Evolutionary conservation across 2,888 invertebrate species (phyloP), one percentile per base, ranked within the genome.

Genomic region (Netelia melanura): DNA sequence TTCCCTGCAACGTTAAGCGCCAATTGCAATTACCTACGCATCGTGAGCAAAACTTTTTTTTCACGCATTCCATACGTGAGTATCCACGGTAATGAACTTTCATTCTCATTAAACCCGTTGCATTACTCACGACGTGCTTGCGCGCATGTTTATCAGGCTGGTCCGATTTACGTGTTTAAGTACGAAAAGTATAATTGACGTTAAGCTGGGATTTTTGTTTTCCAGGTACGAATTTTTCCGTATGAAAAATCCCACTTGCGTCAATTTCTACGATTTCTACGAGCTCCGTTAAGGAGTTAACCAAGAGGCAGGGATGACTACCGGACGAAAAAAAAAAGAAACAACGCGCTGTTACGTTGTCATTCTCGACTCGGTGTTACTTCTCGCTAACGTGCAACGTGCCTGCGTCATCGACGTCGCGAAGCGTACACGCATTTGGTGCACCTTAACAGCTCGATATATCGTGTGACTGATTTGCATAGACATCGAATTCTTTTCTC

Each of bases 51-150:
- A 77, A 38, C 61, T 43, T 48, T 48, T 9, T 58, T 68, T 75
- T 70, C 54, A 52, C 44, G 68, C 75, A 65, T 62, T 25, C 30
- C 38, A 6, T 17, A 44, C 56, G 43, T 52, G 30, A 71, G 65
- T 83, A 75, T 75, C 80, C 58, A 52, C 75, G 56, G 25, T 65
- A 70, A 80, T 80, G 58, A 71, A 80, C 62, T 70, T 62, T 74
- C 52, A 54, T 67, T 72, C 21, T 17, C 65, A 56, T 61, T 48
- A 23, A 65, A 56, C 23, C 11, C 43, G 9, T n/a, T 67, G 11
- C 30, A 25, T 9, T 11, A 48, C 17, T 67, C 67, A 56, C 54
- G 14, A 23, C 77, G 77, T n/a, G 23, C 17, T 38, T 62, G 48
- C 23, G 48, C 64, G 30, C 21, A 38, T 54, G 8, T 21, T 38